Percentiles rank a stretch among this genome's conserved stretches.
Conservation (phyloP, 2,797 vertebrate genomes). For the Columba guinea region DNA sequence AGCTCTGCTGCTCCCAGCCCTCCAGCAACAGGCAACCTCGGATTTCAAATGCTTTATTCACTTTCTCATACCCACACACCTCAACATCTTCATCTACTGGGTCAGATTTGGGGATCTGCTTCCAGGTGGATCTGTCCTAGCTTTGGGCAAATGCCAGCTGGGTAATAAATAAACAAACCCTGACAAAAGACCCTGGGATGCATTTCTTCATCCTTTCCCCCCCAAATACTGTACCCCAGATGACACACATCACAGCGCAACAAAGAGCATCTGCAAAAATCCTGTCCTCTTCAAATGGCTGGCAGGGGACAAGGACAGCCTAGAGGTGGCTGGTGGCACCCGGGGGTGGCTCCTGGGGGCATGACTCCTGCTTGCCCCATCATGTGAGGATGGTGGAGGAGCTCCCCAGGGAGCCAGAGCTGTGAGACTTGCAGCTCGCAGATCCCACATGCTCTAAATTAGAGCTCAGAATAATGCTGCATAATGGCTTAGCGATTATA, state of each 20-base stretch:
- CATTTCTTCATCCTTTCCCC: background rate
- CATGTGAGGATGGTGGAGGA: background rate
- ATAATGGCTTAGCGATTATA: constrained; percentile 46
- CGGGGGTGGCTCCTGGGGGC: background rate
- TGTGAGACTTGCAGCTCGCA: accelerated
- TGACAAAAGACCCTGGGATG: background rate
- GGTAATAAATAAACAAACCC: background rate
- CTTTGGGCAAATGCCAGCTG: background rate
- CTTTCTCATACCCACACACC: background rate
- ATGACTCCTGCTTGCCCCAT: background rate
- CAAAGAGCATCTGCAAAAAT: accelerated
- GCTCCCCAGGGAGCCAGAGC: background rate
- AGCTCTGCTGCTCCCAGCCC: background rate
- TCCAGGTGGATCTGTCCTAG: background rate
- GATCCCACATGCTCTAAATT: background rate
- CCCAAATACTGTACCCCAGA: accelerated
- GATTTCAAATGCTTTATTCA: background rate
- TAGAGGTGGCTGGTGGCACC: background rate
- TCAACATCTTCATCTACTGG: background rate
- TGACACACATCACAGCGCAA: background rate
- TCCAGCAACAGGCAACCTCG: background rate
- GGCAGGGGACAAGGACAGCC: background rate
- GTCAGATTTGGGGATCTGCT: background rate
- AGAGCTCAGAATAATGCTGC: background rate
- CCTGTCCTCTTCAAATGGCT: accelerated